Evolutionary conservation across 2,113 vertebrate genomes (phyloP).

Genomic region (Coturnix japonica): DNA sequence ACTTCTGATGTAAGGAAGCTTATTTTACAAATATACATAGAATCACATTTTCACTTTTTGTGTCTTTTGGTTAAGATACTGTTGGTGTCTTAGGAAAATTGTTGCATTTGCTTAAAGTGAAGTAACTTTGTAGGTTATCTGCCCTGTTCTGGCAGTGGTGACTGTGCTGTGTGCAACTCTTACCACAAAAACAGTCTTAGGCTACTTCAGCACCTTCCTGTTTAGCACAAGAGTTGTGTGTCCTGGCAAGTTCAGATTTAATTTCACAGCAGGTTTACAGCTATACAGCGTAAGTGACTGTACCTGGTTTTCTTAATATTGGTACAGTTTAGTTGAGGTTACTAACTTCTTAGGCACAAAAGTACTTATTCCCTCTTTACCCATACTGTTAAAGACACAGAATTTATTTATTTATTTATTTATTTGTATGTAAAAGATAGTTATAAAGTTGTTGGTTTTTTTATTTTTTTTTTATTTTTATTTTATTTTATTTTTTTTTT

Average conservation of each 20-base stretch:
- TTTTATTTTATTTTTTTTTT: background rate
- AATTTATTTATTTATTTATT: too few relatives aligned
- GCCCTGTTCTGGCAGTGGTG: background rate
- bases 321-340: background rate
- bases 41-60: background rate
- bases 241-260: background rate
- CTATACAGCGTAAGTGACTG: background rate
- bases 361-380: background rate
- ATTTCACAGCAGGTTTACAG: background rate
- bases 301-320: background rate
- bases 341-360: background rate
- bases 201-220: background rate
- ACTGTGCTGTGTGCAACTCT: background rate
- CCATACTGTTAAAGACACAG: background rate
- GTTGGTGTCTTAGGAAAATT: background rate
- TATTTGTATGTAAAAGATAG: background rate
- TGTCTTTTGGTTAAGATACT: background rate
- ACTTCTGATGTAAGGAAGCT: background rate
- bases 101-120: accelerated
- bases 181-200: background rate
- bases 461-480: background rate
- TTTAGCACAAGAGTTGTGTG: background rate
- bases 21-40: background rate
- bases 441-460: too few relatives aligned
- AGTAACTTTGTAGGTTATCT: too few relatives aligned